These are phyloP conservation scores for Phrynocephalus vlangalii DNA, from an alignment of 2,797 vertebrate species.

Conservation along the genomic window DNA sequence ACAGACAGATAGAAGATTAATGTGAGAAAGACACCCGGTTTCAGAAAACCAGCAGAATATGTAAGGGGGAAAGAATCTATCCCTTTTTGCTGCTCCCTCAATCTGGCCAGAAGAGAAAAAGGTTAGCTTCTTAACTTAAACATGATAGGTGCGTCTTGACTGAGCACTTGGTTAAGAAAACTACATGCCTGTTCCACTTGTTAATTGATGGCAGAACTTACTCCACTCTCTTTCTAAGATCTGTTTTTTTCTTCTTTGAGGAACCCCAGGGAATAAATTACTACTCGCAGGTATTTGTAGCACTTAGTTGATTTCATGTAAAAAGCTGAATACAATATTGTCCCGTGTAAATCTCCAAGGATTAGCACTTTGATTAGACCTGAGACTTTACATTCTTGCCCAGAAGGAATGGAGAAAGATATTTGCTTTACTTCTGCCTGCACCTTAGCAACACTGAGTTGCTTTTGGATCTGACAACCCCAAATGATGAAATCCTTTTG, in stretches of 20 bases:
- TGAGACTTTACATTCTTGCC: slow-evolving; percentile 54
- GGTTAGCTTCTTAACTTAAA: background rate
- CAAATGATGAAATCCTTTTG: slow-evolving; percentile 17
- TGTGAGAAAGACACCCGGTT: background rate
- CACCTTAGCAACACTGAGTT: slow-evolving; percentile 19
- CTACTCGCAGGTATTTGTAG: slow-evolving; percentile 57
- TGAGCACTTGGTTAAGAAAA: slow-evolving; percentile 6
- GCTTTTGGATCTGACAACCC: background rate
- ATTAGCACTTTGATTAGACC: slow-evolving; percentile 74
- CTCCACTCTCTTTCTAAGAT: slow-evolving; percentile 65
- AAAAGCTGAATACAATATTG: slow-evolving; percentile 71
- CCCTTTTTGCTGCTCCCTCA: background rate
- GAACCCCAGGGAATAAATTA: slow-evolving; percentile 64
- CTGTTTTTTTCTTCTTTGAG: slow-evolving; percentile 46
- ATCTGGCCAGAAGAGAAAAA: background rate
- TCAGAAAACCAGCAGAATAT: background rate
- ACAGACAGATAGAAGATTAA: background rate
- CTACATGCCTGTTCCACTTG: slow-evolving; percentile 1
- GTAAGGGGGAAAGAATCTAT: too few species aligned
- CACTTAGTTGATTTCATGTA: slow-evolving; percentile 66
- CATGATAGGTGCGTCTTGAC: background rate
- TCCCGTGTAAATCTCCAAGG: slow-evolving; percentile 71
- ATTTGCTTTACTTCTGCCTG: slow-evolving; percentile 58
- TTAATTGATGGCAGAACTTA: slow-evolving; percentile 57
- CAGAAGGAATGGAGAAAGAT: slow-evolving; percentile 46